phyloP scores from a whole-genome alignment of 1,140 invertebrate species.

The Cotesia glomerata region DNA sequence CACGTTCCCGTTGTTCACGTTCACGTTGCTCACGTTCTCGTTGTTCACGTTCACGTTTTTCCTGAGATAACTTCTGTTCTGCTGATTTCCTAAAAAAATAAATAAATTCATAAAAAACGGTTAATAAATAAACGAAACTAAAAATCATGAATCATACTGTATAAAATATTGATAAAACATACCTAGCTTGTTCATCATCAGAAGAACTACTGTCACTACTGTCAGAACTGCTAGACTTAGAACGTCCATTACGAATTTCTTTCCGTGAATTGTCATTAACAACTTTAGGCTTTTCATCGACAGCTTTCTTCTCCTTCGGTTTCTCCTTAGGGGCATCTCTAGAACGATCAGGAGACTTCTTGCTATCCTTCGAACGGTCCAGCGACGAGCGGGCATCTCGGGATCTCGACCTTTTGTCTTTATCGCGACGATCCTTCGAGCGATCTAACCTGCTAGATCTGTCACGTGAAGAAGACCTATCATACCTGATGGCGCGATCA shows the following conservation, averaged over 20 bases:
- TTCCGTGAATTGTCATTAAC: slow-evolving; percentile 44
- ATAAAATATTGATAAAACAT: neutral
- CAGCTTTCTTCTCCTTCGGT: slow-evolving; percentile 37
- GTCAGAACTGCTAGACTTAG: slow-evolving; percentile 61
- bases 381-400: slow-evolving; percentile 45
- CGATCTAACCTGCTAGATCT: slow-evolving; percentile 54
- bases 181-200: slow-evolving; percentile 51
- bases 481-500: slow-evolving; percentile 53
- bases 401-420: slow-evolving; percentile 49
- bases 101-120: slow-evolving; percentile 24
- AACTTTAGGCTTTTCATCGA: slow-evolving; percentile 53
- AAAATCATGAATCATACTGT: slow-evolving; percentile 40
- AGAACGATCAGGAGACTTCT: slow-evolving; percentile 48
- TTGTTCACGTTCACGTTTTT: slow-evolving; percentile 59
- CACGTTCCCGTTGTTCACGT: slow-evolving; percentile 22
- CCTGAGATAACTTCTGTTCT: slow-evolving; percentile 46
- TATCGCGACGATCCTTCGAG: slow-evolving; percentile 53
- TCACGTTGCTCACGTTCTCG: slow-evolving; percentile 56
- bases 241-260: slow-evolving; percentile 58
- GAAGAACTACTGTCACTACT: slow-evolving; percentile 59
- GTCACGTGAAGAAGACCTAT: slow-evolving; percentile 58
- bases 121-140: slow-evolving; percentile 22
- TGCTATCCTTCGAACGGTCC: slow-evolving; percentile 48
- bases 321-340: slow-evolving; percentile 45
- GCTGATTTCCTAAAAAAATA: slow-evolving; percentile 49